Base-by-base conservation (phyloP, 1,140 invertebrate species). In the Drosophila kohkoa region DNA sequence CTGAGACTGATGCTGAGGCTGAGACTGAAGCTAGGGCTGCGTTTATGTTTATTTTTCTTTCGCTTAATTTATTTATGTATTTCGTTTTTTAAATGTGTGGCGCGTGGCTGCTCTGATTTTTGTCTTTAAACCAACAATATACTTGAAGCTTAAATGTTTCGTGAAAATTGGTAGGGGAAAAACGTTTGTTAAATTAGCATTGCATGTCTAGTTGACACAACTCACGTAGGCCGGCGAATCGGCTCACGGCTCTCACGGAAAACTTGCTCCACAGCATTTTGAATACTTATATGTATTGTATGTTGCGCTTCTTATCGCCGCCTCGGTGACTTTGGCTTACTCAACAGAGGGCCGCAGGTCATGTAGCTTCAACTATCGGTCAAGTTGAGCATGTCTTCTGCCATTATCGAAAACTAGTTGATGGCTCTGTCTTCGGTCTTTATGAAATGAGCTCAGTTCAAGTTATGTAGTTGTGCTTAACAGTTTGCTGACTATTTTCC, bases 311-410 rank as follows among this genome's bases (percentile, higher is more conserved):
- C 63, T 73, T 67, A 65, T 46, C 66, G 49, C 2, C 46, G 20
- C 20, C 20, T 25, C 20, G 60, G 54, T 57, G 59, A 46, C 58
- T 62, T 63, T 66, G 59, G 64, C 75, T 74, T 74, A 68, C 32
- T 64, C 58, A 58, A 69, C 57, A 64, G 65, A 10, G 6, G 63
- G 15, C 13, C 15, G 51, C 79, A 62, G 82, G 82, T 86, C 82
- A 86, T 57, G 71, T 52, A 67, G 71, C 25, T 64, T 28, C 46
- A 66, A 52, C 75, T 66, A 85, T 85, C 81, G 82, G 82, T 81
- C 82, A 86, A 86, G 79, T 81, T 78, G 62, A 86, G 72, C 82
- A 55, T 80, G 20, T 60, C 32, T n/a, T 35, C 55, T 65, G 60
- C 35, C 15, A 48, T 60, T 69, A 54, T 65, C 41, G 46, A 58